These are phyloP conservation scores for Serilophus lunatus DNA, from an alignment of 2,113 vertebrate species.

Conservation along the genomic window DNA sequence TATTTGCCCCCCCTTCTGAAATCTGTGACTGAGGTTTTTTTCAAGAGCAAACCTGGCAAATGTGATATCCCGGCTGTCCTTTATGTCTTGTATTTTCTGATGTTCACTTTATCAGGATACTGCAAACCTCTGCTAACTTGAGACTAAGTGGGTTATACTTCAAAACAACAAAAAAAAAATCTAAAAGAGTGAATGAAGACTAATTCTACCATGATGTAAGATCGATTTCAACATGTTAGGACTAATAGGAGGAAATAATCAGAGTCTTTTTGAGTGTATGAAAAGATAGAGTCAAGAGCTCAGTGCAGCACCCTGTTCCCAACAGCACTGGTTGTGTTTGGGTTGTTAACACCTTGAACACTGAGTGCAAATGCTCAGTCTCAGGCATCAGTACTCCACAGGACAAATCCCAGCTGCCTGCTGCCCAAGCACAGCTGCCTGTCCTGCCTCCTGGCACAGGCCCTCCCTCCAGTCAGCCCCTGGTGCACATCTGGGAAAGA, in stretches of 20 bases:
- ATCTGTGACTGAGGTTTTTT: not conserved
- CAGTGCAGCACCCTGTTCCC: not conserved
- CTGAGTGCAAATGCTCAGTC: not conserved
- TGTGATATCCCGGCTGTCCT: not conserved
- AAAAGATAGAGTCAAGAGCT: not conserved
- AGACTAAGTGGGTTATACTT: not conserved
- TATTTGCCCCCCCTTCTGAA: not conserved
- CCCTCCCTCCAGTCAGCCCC: not conserved
- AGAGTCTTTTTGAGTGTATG: not conserved
- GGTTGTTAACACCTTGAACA: not conserved
- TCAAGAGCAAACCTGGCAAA: not conserved
- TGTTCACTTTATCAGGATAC: not conserved
- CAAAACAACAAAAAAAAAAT: not conserved
- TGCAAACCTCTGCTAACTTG: not conserved
- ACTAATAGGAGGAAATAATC: not conserved
- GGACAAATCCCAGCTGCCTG: not conserved
- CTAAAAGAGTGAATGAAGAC: not conserved
- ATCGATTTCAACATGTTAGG: not conserved
- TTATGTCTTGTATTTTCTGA: not conserved
- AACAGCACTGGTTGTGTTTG: not conserved
- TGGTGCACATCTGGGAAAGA: not conserved
- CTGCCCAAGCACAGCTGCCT: not conserved
- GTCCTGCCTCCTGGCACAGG: not conserved
- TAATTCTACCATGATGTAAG: not conserved
- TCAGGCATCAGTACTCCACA: rapidly evolving